Evolutionary conservation across 2,113 vertebrate genomes (phyloP), one percentile per base, ranked within the genome.

Genomic region (Myocastor coypus): DNA sequence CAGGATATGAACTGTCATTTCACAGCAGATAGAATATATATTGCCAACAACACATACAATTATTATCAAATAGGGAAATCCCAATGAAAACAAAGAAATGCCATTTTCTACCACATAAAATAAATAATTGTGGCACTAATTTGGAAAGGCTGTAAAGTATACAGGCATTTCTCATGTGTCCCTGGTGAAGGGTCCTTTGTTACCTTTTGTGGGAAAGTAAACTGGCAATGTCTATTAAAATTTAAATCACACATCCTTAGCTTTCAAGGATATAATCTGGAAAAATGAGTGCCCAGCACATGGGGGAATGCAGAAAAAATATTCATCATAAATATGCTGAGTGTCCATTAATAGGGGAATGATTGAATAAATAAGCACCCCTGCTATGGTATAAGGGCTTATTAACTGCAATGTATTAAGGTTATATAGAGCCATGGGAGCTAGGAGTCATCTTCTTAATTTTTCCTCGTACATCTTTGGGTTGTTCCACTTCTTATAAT

Each of bases 151-250:
- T 78, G 46, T 55, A 13, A n/a, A 52, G 19, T 34, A 4, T 5
- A 95, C 7, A 93, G 42, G 17, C 37, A 90, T 20, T 87, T 84
- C 61, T 87, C 55, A 81, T 66, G 42, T 30, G 52, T 61, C 94
- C 55, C 80, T 92, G 46, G 46, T 75, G 10, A 34, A 37, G 64
- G 52, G 37, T 55, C 24, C 89, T 82, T 81, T 46, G 37, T 87
- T 95, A 17, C 20, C 37, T 82, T 77, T 91, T 77, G 24, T 84
- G 57, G 87, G 64, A 91, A 68, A 73, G 30, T 83, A 89, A 77
- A 66, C 82, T 90, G 87, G 30, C 4, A 93, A 37, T 83, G 42
- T 52, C 68, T 80, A 40, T 59, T 50, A 34, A 40, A 92, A 87
- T 81, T 93, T 40, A 92, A 63, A 37, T 12, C 3, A 52, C 13